These are phyloP conservation scores for Synergus umbraculus DNA, from an alignment of 2,888 invertebrate genomes.

Conservation along the genomic window DNA sequence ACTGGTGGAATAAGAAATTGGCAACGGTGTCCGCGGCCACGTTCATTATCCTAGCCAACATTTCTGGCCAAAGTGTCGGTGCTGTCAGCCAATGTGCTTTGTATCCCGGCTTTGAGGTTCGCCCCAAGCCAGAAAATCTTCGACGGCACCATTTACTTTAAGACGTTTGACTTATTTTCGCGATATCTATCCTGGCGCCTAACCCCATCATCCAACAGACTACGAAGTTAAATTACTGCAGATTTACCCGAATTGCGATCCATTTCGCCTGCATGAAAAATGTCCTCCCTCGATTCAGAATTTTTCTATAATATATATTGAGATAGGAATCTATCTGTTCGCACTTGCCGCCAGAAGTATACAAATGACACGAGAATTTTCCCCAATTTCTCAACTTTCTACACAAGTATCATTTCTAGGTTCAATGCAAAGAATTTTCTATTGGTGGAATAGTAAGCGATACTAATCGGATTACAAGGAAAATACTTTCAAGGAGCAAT, in stretches of 20 bases:
- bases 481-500: not conserved
- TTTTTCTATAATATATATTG: not conserved
- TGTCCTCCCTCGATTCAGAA: not conserved
- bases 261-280: not conserved
- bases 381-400: not conserved
- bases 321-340: too few species aligned
- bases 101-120: not conserved
- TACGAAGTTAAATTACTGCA: not conserved
- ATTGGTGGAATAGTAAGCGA: not conserved
- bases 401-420: not conserved
- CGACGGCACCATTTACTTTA: conserved; percentile 9
- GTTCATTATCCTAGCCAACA: conserved; percentile 31
- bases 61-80: conserved; percentile 26
- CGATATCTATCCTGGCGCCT: conserved; percentile 26
- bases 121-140: not conserved
- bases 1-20: conserved; percentile 8
- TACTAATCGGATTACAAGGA: conserved; percentile 21
- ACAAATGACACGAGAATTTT: not conserved
- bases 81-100: conserved; percentile 25
- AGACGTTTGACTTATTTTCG: conserved; percentile 24
- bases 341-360: too few species aligned
- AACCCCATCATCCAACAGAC: conserved; percentile 7
- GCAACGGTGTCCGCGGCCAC: not conserved
- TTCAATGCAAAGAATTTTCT: not conserved
- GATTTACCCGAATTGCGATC: not conserved